Conservation (phyloP, 2,888 invertebrate species). For the Agonopterix heracliana region DNA sequence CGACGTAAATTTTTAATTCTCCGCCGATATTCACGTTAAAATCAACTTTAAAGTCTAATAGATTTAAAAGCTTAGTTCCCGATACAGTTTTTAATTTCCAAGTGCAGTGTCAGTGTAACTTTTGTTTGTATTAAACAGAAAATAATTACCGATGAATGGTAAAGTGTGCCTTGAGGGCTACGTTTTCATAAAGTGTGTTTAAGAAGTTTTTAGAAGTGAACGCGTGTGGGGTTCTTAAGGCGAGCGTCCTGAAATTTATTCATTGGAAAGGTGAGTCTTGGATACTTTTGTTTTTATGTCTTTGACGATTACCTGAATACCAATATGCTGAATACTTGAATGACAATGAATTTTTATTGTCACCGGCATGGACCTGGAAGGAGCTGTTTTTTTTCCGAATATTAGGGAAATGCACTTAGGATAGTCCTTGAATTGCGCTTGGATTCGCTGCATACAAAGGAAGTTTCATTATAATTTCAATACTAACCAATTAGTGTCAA, state of each 20-base stretch:
- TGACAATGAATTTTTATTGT: too few species aligned
- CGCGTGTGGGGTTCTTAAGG: slow-evolving; percentile 41
- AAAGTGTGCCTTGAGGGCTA: slow-evolving; percentile 4
- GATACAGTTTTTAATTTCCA: neutral
- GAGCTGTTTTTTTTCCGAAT: too few species aligned
- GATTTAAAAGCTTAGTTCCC: neutral
- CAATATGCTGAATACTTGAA: too few species aligned
- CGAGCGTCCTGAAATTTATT: slow-evolving; percentile 54
- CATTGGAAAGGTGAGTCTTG: slow-evolving; percentile 47
- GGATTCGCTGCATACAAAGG: too few species aligned
- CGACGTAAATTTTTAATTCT: slow-evolving; percentile 63
- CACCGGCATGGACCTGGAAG: too few species aligned
- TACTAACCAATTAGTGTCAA: too few species aligned
- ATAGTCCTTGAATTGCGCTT: too few species aligned
- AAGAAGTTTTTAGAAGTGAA: slow-evolving; percentile 56
- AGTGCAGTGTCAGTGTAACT: slow-evolving; percentile 10
- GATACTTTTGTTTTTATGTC: neutral
- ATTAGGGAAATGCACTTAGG: too few species aligned
- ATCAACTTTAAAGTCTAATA: neutral
- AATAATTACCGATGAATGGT: slow-evolving; percentile 2
- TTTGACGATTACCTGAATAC: too few species aligned
- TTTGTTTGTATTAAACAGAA: neutral
- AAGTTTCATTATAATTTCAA: too few species aligned
- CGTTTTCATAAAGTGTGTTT: slow-evolving; percentile 29
- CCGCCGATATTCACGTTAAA: slow-evolving; percentile 22